phyloP scores from a whole-genome alignment of 2,888 invertebrate species.

The Eubasilissa splendida region DNA sequence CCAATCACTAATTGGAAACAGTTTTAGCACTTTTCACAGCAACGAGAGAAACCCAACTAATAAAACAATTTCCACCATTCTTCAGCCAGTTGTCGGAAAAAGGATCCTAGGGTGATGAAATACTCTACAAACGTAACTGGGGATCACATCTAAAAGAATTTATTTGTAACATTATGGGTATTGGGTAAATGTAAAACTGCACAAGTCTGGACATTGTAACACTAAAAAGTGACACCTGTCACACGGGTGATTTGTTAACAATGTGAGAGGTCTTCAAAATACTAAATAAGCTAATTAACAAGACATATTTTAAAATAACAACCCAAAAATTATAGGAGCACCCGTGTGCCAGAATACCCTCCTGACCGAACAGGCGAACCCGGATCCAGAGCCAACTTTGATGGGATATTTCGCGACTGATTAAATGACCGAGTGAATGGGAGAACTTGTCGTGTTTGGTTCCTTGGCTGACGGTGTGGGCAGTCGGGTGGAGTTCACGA shows the following conservation, averaged over 20 bases:
- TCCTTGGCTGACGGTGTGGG: slow-evolving; percentile 15
- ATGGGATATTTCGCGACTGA: background rate
- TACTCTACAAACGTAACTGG: slow-evolving; percentile 37
- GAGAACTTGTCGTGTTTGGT: slow-evolving; percentile 15
- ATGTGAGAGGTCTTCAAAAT: slow-evolving; percentile 42
- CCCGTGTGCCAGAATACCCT: background rate
- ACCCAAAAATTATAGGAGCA: background rate
- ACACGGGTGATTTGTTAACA: slow-evolving; percentile 43
- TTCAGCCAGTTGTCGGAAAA: background rate
- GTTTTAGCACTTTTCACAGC: slow-evolving; percentile 17
- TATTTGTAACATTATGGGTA: background rate
- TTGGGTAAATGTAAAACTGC: slow-evolving; percentile 17
- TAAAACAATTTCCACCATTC: slow-evolving; percentile 1
- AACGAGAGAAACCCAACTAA: slow-evolving; percentile 23
- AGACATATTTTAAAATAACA: slow-evolving; percentile 18
- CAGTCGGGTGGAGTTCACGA: slow-evolving; percentile 76
- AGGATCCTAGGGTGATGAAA: slow-evolving; percentile 5
- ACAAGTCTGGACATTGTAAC: background rate
- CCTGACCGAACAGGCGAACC: background rate
- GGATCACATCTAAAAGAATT: slow-evolving; percentile 19
- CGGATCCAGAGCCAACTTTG: background rate
- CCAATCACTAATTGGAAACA: background rate
- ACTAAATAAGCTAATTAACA: slow-evolving; percentile 31
- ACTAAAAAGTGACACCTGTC: slow-evolving; percentile 13
- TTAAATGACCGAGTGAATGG: background rate